These are phyloP conservation scores for Esperia sulphurella DNA, from an alignment of 2,888 invertebrate genomes.

Conservation along the genomic window DNA sequence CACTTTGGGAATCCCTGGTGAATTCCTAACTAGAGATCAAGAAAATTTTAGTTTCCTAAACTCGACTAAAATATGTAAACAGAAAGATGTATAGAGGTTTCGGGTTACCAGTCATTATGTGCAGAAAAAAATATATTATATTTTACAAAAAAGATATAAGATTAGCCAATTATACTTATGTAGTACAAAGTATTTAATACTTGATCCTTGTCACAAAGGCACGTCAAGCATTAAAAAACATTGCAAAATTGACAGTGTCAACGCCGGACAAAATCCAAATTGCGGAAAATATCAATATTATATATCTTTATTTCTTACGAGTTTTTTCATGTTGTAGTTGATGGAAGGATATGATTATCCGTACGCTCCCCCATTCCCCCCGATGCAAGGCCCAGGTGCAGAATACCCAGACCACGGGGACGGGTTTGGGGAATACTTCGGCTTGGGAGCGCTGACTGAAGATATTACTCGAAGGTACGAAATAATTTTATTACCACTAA, in stretches of 20 bases:
- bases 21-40: too few relatives aligned
- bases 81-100: too few relatives aligned
- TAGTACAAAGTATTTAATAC: too few relatives aligned
- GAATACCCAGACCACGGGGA: conserved; percentile 63
- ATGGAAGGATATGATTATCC: conserved; percentile 61
- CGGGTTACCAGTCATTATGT: too few relatives aligned
- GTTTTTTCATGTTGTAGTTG: conserved; percentile 24
- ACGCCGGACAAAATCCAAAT: conserved; percentile 16
- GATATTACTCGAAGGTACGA: conserved; percentile 32
- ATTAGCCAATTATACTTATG: too few relatives aligned
- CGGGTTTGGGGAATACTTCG: conserved; percentile 61
- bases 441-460: conserved; percentile 38
- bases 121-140: too few relatives aligned
- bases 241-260: conserved; percentile 45
- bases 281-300: conserved; percentile 22
- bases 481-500: conserved; percentile 1
- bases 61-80: too few relatives aligned
- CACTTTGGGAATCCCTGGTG: too few relatives aligned
- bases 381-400: conserved; percentile 33
- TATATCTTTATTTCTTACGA: conserved; percentile 7
- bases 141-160: too few relatives aligned
- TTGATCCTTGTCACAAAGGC: not conserved
- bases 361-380: conserved; percentile 42
- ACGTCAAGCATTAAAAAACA: conserved; percentile 6
- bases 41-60: too few relatives aligned